Base-by-base conservation (phyloP, 2,113 vertebrate species). In the Azemiops feae region DNA sequence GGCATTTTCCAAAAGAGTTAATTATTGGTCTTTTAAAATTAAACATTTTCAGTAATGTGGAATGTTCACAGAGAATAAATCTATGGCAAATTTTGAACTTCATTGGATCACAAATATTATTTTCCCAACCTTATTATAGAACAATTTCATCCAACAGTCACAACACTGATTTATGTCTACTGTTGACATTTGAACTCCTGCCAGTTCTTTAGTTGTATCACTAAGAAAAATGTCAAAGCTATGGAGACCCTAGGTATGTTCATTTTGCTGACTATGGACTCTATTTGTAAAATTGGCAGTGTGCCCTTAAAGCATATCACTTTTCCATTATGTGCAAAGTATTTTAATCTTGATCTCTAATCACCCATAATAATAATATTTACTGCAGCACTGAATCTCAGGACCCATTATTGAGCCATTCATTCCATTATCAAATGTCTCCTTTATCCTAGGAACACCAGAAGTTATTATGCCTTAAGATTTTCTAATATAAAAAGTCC, bases 341-440 rank as follows among this genome's bases (percentile, higher is more conserved):
- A 3, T 87, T 96, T 92, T 91, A 97, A 96, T 94, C 54, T 6
- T 64, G 85, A 3, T 95, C 86, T 64, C 94, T 95, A 91, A 91
- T 58, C 45, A 92, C 1, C 91, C 16, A 52, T 92, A 57, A 57
- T 52, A 95, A 92, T 94, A 85, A 89, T 94, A 94, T 95, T 95
- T 95, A 86, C 89, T 86, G 9, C 55, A 5, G 1, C 93, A 89
- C 18, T 91, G 0, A 92, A 94, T 53, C 64, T 89, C 90, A 95
- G 52, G 81, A 50, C 90, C 9, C 10, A 64, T 93, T 93, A 94
- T 58, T 50, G 47, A 50, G 92, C 11, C 55, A 60, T 92, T 93
- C 0, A 0, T 93, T 94, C 23, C 90, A 89, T 11, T 64, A n/a
- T 1, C 92, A 92, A 95, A 95, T 2, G 89, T 22, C 4, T 95